A percentile compares a stretch with the other conserved stretches of the same genome.
Conservation (phyloP, 2,113 vertebrate genomes). For the Gopherus evgoodei region DNA sequence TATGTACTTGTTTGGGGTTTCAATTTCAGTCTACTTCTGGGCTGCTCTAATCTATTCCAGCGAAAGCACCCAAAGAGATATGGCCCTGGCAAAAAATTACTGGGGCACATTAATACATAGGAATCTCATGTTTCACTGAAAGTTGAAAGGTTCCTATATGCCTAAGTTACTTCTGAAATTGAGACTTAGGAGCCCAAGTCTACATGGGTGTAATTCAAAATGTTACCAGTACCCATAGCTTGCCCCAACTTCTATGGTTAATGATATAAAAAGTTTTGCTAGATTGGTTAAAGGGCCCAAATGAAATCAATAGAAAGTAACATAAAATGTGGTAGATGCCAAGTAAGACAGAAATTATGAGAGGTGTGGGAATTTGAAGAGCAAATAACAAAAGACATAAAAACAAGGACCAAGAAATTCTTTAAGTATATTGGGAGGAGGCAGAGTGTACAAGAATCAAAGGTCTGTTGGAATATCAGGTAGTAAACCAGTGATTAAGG, state of each 20-base stretch:
- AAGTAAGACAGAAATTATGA: not conserved
- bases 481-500: no score
- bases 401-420: not conserved
- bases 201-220: not conserved
- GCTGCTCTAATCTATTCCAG: not conserved
- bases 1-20: not conserved
- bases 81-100: not conserved
- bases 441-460: not conserved
- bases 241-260: no score
- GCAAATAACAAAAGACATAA: not conserved
- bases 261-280: not conserved
- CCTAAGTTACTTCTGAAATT: no score
- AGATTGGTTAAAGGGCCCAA: not conserved
- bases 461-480: not conserved
- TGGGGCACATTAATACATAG: not conserved
- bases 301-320: not conserved
- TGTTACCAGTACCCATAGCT: not conserved
- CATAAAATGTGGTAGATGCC: not conserved
- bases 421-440: not conserved
- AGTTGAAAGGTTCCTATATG: no score
- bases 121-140: no score
- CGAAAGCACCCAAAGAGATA: fast-evolving
- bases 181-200: no score
- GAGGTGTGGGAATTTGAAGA: not conserved
- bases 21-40: not conserved